Conservation (phyloP, 2,797 vertebrate genomes). For the Leptoclinus maculatus region DNA sequence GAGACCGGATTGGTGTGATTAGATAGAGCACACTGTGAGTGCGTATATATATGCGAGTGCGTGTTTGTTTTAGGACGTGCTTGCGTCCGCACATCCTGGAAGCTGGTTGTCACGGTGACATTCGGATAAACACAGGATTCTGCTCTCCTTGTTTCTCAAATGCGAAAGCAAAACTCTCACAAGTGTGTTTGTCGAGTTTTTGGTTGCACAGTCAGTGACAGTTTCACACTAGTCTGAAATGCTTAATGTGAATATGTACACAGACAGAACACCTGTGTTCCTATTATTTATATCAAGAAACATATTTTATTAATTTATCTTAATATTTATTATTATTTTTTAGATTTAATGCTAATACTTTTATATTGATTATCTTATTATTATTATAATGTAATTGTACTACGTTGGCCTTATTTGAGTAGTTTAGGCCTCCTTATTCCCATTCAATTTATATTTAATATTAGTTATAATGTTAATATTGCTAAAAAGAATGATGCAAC, state of each 20-base stretch:
- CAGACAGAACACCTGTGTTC: neutral
- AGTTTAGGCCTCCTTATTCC: neutral
- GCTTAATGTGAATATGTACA: neutral
- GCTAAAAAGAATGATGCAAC: neutral
- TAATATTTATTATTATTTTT: too few species aligned
- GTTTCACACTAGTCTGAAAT: neutral
- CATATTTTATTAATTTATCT: too few species aligned
- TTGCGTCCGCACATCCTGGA: neutral
- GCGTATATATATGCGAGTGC: neutral
- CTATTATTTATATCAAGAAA: neutral
- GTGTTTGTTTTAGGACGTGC: neutral
- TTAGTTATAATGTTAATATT: neutral
- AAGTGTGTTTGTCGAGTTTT: too few species aligned
- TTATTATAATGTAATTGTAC: neutral
- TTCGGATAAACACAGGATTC: neutral
- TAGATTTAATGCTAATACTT: neutral
- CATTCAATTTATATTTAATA: too few species aligned
- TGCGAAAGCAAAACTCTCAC: neutral
- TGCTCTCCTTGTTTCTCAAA: neutral
- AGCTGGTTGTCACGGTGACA: neutral
- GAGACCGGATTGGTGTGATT: slow-evolving; percentile 37
- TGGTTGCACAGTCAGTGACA: neutral
- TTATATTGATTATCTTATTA: neutral
- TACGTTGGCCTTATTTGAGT: neutral
- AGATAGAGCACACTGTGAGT: slow-evolving; percentile 22